Percentiles rank a stretch among this genome's conserved stretches.
These are phyloP conservation scores for Chelmon rostratus DNA, from an alignment of 2,797 vertebrate species.

Conservation along the genomic window DNA sequence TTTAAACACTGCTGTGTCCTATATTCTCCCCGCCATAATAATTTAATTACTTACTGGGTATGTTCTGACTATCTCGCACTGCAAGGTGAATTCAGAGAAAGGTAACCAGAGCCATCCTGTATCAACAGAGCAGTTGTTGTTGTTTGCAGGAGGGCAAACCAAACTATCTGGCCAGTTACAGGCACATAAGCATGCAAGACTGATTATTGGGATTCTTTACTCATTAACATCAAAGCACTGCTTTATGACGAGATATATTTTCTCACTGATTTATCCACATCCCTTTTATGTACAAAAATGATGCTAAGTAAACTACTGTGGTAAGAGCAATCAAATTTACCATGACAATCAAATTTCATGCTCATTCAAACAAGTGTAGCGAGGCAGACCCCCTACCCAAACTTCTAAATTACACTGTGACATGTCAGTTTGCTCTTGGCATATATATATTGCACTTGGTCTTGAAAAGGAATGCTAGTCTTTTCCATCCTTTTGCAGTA, in stretches of 20 bases:
- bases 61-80: conserved; percentile 34
- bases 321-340: conserved; percentile 16
- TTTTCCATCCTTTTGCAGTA: conserved; percentile 20
- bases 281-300: conserved; percentile 20
- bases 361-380: conserved; percentile 13
- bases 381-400: conserved; percentile 23
- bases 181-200: conserved; percentile 15
- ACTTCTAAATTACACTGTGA: conserved; percentile 42
- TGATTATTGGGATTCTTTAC: conserved; percentile 36
- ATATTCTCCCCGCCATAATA: neutral
- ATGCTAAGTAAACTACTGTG: neutral
- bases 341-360: conserved; percentile 26
- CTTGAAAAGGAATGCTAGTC: neutral
- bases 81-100: conserved; percentile 18
- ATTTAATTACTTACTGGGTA: conserved; percentile 22
- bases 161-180: neutral
- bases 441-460: neutral
- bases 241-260: neutral
- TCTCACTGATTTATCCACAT: neutral
- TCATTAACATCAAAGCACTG: conserved; percentile 42
- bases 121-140: neutral
- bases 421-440: conserved; percentile 45
- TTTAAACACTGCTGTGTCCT: conserved; percentile 35
- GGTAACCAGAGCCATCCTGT: conserved; percentile 10
- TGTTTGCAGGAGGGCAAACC: neutral